Conservation (phyloP, 2,888 invertebrate species). For the Drosophila sordidula region DNA sequence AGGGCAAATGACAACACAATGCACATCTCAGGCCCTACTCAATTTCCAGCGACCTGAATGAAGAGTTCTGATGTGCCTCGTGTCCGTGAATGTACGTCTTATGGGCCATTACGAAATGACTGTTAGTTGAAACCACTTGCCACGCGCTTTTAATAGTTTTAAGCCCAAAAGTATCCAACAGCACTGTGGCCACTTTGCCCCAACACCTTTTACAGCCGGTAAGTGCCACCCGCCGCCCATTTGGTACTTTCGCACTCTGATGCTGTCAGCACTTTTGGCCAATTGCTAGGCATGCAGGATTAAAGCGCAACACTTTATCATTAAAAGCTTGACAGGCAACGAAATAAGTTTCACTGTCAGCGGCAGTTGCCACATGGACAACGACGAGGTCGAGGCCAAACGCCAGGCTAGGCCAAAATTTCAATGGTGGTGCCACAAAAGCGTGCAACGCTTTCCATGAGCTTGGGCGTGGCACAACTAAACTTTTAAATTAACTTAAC, state of each 20-base stretch:
- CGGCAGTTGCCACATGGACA: constrained; percentile 39
- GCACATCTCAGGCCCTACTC: constrained; percentile 11
- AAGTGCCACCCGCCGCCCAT: not conserved
- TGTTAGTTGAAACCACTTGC: constrained; percentile 35
- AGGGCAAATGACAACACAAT: constrained; percentile 21
- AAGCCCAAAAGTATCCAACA: constrained; percentile 47
- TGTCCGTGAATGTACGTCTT: not conserved
- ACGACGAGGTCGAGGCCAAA: constrained; percentile 19
- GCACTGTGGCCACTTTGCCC: constrained; percentile 29
- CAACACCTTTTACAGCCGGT: constrained; percentile 37
- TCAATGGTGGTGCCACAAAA: constrained; percentile 28
- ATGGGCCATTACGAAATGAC: constrained; percentile 17
- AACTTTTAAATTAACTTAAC: constrained; percentile 41
- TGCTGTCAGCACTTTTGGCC: constrained; percentile 60
- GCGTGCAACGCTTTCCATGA: constrained; percentile 13
- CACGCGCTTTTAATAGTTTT: constrained; percentile 61
- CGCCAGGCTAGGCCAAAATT: constrained; percentile 10
- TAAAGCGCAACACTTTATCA: constrained; percentile 77
- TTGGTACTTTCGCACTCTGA: constrained; percentile 4
- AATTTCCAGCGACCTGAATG: not conserved
- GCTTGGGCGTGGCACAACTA: constrained; percentile 5
- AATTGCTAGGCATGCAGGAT: constrained; percentile 51
- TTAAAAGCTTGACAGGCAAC: constrained; percentile 71
- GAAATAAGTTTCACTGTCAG: constrained; percentile 62
- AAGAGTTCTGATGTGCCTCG: not conserved